A percentile compares a stretch with the other conserved stretches of the same genome.
phyloP scores from a whole-genome alignment of 2,888 invertebrate genomes.

The Caenorhabditis imperialis region DNA sequence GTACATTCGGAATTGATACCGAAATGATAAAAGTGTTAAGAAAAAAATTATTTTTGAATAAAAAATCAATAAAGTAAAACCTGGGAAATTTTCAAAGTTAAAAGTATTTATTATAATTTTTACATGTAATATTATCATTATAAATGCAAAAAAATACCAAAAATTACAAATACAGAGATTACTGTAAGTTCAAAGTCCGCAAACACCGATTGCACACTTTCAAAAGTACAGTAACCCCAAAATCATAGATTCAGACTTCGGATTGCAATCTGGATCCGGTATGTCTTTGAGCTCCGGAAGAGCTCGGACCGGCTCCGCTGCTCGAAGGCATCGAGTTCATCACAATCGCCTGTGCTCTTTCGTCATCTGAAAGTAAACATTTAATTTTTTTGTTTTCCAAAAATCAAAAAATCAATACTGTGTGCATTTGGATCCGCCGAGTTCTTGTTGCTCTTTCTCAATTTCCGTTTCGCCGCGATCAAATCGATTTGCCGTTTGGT shows the following conservation, averaged over 20 bases:
- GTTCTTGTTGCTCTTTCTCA: constrained; percentile 59
- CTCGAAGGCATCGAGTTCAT: constrained; percentile 70
- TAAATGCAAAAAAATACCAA: too few relatives aligned
- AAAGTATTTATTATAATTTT: too few relatives aligned
- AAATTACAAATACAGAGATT: too few relatives aligned
- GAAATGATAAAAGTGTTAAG: too few relatives aligned
- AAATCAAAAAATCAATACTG: constrained; percentile 12
- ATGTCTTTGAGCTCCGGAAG: constrained; percentile 11
- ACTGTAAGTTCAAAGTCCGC: too few relatives aligned
- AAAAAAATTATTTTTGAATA: too few relatives aligned
- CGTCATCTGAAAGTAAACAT: constrained; percentile 55
- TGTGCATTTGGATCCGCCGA: constrained; percentile 33
- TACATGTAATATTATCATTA: too few relatives aligned
- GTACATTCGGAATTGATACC: too few relatives aligned
- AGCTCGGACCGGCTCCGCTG: constrained; percentile 19
- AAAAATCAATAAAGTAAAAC: too few relatives aligned
- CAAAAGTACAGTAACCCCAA: too few relatives aligned
- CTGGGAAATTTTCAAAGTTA: too few relatives aligned
- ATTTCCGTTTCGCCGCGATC: constrained; percentile 70
- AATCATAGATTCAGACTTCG: constrained; percentile 48
- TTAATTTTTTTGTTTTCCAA: constrained; percentile 11
- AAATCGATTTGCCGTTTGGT: constrained; percentile 77
- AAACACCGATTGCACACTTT: too few relatives aligned
- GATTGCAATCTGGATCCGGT: constrained; percentile 62
- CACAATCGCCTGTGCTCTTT: constrained; percentile 73